Percentiles rank a stretch among this genome's conserved stretches.
Evolutionary conservation across 2,888 invertebrate species (phyloP).

Genomic region (Zygogramma bicolorata): DNA sequence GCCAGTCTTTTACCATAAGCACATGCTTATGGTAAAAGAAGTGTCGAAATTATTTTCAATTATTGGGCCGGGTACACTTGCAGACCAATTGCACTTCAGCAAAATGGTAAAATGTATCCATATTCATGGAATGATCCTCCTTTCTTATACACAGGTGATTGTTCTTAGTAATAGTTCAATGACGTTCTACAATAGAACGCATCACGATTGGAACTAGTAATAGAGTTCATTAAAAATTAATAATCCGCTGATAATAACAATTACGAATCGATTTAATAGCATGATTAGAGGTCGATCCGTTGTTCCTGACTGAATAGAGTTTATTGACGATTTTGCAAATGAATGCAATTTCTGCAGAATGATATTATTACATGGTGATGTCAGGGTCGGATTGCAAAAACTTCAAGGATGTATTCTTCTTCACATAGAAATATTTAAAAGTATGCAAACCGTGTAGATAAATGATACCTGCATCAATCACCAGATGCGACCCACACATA

Average conservation of each 20-base stretch:
- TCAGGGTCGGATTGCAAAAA: background rate
- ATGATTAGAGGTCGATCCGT: background rate
- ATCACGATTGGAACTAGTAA: slow-evolving; percentile 2
- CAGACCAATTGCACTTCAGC: background rate
- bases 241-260: slow-evolving; percentile 10
- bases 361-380: background rate
- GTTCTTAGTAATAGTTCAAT: background rate
- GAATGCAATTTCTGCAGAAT: background rate
- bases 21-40: no score
- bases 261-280: background rate
- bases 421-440: no score
- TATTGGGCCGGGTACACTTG: no score
- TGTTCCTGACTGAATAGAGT: background rate
- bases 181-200: background rate
- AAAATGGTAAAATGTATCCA: background rate
- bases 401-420: background rate
- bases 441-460: no score
- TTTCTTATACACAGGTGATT: background rate
- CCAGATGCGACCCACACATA: no score
- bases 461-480: background rate
- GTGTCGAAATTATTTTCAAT: no score
- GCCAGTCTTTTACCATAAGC: no score
- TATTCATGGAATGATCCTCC: background rate
- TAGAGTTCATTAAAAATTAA: background rate
- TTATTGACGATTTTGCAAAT: background rate